Evolutionary conservation across 2,113 vertebrate genomes (phyloP), one percentile per base, ranked within the genome.

Genomic region (Manacus vitellinus): DNA sequence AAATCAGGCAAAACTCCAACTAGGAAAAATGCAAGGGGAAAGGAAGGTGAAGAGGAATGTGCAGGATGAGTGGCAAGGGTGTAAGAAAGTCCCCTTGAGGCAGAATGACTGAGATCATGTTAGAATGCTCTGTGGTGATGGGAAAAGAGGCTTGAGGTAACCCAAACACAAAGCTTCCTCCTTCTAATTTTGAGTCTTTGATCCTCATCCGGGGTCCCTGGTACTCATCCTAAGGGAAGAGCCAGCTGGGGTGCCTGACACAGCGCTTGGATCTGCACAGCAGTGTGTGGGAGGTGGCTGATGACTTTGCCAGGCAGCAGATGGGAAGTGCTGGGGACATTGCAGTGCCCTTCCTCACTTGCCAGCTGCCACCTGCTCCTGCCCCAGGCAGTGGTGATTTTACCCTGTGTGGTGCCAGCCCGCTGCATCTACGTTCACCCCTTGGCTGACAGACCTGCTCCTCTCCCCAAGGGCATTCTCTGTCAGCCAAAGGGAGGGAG

Each of bases 341-440:
- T 8, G 52, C 85, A 72, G 75, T 4, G 3, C 44, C 52, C 79
- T 58, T 54, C 85, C 73, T 67, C 62, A 84, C 44, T 65, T 86
- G 72, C 85, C 96, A 96, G 95, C 85, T 16, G 4, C 88, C 95
- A 95, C 92, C 96, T 95, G 95, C 92, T 90, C 79, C 14, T 55
- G 83, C 95, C 90, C 83, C 90, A 81, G 88, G 88, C 51, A 5
- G 4, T 43, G 37, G 66, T 6, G 3, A 68, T 86, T 74, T 80
- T 76, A 70, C 22, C 2, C 55, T 20, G 47, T 9, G 37, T 52
- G 73, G 28, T 90, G 76, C 68, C 95, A 95, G 90, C 33, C 49
- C 55, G 68, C 76, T 85, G 81, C 81, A 87, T 47, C 65, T 79
- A 41, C 0, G 0, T 25, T 89, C 59, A 46, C 9, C 25, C 23